Evolutionary conservation across 2,888 invertebrate species (phyloP).

Genomic region (Morinoia aosen): DNA sequence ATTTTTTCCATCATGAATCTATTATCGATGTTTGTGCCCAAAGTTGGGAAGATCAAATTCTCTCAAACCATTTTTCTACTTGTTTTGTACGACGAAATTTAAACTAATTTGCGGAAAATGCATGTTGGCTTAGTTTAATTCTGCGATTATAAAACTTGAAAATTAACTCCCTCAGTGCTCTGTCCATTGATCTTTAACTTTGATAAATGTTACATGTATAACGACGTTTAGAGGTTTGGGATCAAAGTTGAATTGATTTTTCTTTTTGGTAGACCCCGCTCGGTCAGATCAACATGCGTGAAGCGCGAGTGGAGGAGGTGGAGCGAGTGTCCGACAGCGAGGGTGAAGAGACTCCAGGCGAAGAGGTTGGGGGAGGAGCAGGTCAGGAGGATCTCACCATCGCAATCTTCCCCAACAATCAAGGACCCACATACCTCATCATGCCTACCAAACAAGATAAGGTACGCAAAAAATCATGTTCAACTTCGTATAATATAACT

Average conservation of each 20-base stretch:
- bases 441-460: constrained; percentile 94
- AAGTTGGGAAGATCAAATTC: no score
- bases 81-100: no score
- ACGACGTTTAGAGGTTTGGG: neutral
- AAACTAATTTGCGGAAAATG: no score
- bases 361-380: constrained; percentile 71
- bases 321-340: constrained; percentile 93
- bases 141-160: neutral
- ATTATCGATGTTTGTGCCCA: no score
- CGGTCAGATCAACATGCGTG: constrained; percentile 95
- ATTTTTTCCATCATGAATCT: no score
- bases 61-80: no score
- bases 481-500: neutral
- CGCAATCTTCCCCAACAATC: constrained; percentile 93
- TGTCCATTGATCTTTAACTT: neutral
- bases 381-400: constrained; percentile 81
- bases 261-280: constrained; percentile 81
- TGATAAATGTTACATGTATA: neutral
- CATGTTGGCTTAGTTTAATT: no score
- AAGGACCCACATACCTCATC: constrained; percentile 93
- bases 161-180: neutral
- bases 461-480: constrained; percentile 78
- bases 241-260: neutral
- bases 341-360: constrained; percentile 87
- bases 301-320: constrained; percentile 94